Percentiles rank a stretch among this genome's conserved stretches.
Conservation (phyloP, 2,113 vertebrate species). For the Ammodytes dubius region DNA sequence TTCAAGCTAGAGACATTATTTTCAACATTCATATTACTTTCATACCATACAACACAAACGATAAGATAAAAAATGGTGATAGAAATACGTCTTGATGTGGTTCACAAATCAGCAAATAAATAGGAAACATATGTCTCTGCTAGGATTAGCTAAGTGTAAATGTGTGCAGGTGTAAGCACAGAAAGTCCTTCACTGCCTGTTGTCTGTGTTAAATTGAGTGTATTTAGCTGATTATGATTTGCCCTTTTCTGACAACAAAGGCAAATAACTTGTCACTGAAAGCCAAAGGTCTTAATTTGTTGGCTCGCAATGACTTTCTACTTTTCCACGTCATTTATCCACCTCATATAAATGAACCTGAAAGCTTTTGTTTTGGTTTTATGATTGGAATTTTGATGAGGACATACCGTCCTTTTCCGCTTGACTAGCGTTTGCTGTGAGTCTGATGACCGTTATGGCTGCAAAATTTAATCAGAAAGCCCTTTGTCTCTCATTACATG, state of each 20-base stretch:
- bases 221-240: background rate
- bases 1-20: too few species aligned
- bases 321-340: conserved; percentile 64
- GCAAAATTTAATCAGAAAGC: conserved; percentile 66
- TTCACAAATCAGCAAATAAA: background rate
- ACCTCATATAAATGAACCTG: conserved; percentile 67
- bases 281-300: conserved; percentile 52
- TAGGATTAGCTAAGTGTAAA: background rate
- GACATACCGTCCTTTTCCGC: conserved; percentile 62
- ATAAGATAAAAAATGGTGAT: background rate
- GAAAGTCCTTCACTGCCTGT: background rate
- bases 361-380: conserved; percentile 76
- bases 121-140: background rate
- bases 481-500: conserved; percentile 67
- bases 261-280: conserved; percentile 30
- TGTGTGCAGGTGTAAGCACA: background rate
- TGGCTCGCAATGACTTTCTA: conserved; percentile 54
- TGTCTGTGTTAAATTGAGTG: background rate
- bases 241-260: conserved; percentile 18
- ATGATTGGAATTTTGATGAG: conserved; percentile 75
- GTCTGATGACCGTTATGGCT: conserved; percentile 56
- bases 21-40: background rate
- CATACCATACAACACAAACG: background rate
- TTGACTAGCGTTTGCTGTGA: conserved; percentile 60
- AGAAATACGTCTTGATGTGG: background rate